These are phyloP conservation scores for Sipha maydis DNA, from an alignment of 2,888 invertebrate genomes.

Conservation along the genomic window DNA sequence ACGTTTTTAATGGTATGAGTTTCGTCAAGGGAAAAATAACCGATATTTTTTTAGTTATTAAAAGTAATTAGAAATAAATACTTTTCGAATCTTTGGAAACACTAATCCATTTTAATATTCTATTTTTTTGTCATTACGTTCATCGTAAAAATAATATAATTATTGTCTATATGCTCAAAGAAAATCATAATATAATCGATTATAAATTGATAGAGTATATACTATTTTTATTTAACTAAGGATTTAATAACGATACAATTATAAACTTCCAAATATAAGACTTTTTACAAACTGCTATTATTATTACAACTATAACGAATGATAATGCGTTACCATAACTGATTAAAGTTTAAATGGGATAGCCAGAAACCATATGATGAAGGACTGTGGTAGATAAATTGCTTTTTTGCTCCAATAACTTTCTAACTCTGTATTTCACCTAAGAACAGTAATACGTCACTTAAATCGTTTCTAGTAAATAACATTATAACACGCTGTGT, in stretches of 20 bases:
- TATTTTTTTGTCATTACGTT: neutral
- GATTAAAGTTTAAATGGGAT: conserved; percentile 53
- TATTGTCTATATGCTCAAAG: neutral
- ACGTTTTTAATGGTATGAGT: conserved; percentile 1
- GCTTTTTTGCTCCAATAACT: conserved; percentile 50
- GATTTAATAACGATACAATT: conserved; percentile 34
- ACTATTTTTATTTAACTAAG: neutral
- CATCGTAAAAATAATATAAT: neutral
- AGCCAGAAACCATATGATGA: neutral
- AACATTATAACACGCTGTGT: neutral
- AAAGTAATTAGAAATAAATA: conserved; percentile 44
- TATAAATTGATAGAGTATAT: neutral
- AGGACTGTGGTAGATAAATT: conserved; percentile 38
- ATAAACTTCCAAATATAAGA: neutral
- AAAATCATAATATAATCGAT: neutral
- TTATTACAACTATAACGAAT: conserved; percentile 8
- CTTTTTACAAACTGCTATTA: conserved; percentile 7
- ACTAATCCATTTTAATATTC: neutral
- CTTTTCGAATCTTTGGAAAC: neutral
- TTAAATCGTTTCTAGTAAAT: conserved; percentile 1
- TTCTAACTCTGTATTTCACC: neutral
- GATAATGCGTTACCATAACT: conserved; percentile 16
- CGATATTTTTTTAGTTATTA: neutral
- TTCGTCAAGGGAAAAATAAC: conserved; percentile 34
- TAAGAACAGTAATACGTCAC: conserved; percentile 38